Conservation (phyloP, 2,113 vertebrate species). For the Prietella phreatophila region DNA sequence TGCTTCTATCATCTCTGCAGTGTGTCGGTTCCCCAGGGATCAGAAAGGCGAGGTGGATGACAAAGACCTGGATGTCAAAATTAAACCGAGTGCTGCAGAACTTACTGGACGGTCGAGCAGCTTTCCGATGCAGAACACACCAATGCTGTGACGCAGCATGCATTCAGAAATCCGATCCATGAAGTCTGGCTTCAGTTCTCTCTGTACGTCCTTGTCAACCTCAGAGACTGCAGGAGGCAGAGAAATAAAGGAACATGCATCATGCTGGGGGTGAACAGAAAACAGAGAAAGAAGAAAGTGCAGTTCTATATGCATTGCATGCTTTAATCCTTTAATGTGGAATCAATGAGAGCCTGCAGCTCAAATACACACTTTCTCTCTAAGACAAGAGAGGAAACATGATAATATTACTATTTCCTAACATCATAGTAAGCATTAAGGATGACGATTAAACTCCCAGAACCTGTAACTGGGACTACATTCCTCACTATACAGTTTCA, state of each 20-base stretch:
- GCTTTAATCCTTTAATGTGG: slow-evolving; percentile 8
- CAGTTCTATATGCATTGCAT: slow-evolving; percentile 1
- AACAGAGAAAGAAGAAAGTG: neutral
- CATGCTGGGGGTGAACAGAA: neutral
- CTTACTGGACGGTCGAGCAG: slow-evolving; percentile 1
- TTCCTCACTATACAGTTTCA: neutral
- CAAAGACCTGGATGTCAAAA: slow-evolving; percentile 1
- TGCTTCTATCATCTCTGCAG: slow-evolving; percentile 27
- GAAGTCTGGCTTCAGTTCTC: neutral
- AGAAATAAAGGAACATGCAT: slow-evolving; percentile 1
- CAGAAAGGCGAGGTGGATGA: neutral
- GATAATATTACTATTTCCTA: neutral
- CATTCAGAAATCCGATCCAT: neutral
- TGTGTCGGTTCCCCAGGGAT: neutral
- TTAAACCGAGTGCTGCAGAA: neutral
- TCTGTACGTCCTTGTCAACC: neutral
- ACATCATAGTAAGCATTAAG: neutral
- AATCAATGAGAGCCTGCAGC: slow-evolving; percentile 7
- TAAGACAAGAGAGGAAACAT: neutral
- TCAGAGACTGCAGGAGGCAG: neutral
- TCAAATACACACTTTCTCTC: neutral
- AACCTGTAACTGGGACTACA: neutral
- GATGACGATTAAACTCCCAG: neutral
- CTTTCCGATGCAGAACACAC: slow-evolving; percentile 7
- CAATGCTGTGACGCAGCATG: slow-evolving; percentile 2